Evolutionary conservation across 2,113 vertebrate genomes (phyloP).

Genomic region (Odocoileus virginianus): DNA sequence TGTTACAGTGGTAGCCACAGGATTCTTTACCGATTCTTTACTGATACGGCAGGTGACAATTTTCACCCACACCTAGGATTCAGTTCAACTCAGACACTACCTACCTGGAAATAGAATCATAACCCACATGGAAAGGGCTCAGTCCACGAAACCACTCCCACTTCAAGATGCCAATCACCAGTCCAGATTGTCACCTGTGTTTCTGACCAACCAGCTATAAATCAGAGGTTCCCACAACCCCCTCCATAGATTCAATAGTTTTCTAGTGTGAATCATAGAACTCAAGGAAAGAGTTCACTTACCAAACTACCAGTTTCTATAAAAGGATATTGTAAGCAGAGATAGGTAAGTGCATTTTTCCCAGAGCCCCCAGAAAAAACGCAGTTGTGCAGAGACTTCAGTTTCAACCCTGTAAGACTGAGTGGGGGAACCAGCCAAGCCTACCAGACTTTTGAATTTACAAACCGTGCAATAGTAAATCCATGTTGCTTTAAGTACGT

Average conservation of each 20-base stretch:
- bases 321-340: not conserved
- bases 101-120: not conserved
- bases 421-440: not conserved
- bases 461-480: not conserved
- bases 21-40: not conserved
- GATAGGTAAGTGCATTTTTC: not conserved
- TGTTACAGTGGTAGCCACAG: not conserved
- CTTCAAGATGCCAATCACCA: not conserved
- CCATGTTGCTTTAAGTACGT: not conserved
- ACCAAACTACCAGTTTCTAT: not conserved
- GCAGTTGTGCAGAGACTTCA: too few species aligned
- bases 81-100: not conserved
- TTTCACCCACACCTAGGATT: not conserved
- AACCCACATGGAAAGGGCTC: not conserved
- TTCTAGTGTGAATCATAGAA: not conserved
- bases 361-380: not conserved
- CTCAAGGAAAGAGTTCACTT: not conserved
- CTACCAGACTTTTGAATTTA: not conserved
- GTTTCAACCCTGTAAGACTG: not conserved
- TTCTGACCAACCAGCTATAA: not conserved
- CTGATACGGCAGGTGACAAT: not conserved
- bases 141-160: not conserved
- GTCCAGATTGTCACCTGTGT: not conserved
- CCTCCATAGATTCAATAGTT: not conserved
- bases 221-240: not conserved